Percentiles rank a stretch among this genome's conserved stretches.
Evolutionary conservation across 2,888 invertebrate genomes (phyloP).

Genomic region (Andrena dorsata): DNA sequence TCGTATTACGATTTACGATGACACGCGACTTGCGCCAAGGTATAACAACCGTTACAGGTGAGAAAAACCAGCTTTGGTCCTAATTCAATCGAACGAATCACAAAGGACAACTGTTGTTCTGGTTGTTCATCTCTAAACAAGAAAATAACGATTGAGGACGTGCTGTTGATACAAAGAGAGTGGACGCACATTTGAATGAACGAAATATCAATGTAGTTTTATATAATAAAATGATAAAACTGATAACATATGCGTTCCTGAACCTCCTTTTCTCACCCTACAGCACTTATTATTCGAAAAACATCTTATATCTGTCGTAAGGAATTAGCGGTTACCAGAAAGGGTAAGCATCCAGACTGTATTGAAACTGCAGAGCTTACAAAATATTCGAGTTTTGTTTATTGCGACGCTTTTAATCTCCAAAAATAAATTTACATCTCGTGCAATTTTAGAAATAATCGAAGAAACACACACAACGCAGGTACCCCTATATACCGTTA

Average conservation of each 20-base stretch:
- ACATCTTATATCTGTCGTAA: neutral
- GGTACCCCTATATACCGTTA: neutral
- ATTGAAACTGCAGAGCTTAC: constrained; percentile 23
- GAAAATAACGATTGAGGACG: neutral
- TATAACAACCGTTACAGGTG: no score
- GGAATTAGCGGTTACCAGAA: neutral
- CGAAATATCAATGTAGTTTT: constrained; percentile 56
- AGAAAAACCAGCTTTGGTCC: neutral
- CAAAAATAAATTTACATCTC: constrained; percentile 53
- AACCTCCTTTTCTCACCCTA: neutral
- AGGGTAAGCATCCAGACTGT: neutral
- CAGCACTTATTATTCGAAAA: neutral
- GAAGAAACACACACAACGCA: constrained; percentile 31
- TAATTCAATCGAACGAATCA: constrained; percentile 18
- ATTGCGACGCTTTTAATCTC: constrained; percentile 50
- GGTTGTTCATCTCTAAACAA: constrained; percentile 12
- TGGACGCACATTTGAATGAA: constrained; percentile 47
- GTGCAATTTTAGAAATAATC: constrained; percentile 35
- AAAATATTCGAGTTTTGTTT: constrained; percentile 52
- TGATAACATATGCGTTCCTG: neutral
- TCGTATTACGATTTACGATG: no score
- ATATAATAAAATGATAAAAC: constrained; percentile 51
- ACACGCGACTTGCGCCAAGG: no score
- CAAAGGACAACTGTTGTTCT: neutral
- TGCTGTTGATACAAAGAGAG: constrained; percentile 20